Conservation (phyloP, 2,888 invertebrate species). For the Sphaerolaimus hirsutus region DNA sequence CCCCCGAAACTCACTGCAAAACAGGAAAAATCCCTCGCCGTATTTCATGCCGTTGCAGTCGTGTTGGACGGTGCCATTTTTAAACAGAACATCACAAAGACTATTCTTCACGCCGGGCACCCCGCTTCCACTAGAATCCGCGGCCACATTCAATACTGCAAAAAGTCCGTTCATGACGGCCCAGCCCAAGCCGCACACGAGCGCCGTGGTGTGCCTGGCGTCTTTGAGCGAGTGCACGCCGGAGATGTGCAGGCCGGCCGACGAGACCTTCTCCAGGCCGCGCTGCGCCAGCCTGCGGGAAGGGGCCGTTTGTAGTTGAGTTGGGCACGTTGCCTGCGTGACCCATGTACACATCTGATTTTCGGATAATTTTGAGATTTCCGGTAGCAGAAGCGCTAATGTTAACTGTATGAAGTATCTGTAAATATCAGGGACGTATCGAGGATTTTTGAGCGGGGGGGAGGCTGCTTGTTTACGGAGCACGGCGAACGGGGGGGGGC, state of each 20-base stretch:
- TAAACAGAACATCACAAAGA: not conserved
- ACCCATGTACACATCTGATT: too few species aligned
- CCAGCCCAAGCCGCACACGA: constrained; percentile 86
- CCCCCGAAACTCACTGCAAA: not conserved
- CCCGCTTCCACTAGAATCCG: constrained; percentile 78
- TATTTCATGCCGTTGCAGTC: not conserved
- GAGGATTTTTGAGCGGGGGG: too few species aligned
- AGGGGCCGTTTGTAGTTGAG: not conserved
- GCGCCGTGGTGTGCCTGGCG: constrained; percentile 71
- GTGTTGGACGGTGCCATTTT: not conserved
- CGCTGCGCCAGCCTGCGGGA: constrained; percentile 50
- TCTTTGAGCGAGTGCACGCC: constrained; percentile 40
- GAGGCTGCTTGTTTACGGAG: too few species aligned
- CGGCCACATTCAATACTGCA: constrained; percentile 71
- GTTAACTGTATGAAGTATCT: too few species aligned
- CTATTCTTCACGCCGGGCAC: constrained; percentile 52
- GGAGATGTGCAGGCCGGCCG: constrained; percentile 35
- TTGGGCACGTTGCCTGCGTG: too few species aligned
- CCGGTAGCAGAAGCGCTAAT: too few species aligned
- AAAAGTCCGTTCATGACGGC: constrained; percentile 86
- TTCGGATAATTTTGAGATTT: too few species aligned
- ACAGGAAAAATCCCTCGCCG: not conserved
- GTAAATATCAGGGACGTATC: too few species aligned
- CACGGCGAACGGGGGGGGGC: too few species aligned
- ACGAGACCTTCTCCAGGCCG: constrained; percentile 62